These are phyloP conservation scores for Arenaria interpres DNA, from an alignment of 2,113 vertebrate species.

Conservation along the genomic window DNA sequence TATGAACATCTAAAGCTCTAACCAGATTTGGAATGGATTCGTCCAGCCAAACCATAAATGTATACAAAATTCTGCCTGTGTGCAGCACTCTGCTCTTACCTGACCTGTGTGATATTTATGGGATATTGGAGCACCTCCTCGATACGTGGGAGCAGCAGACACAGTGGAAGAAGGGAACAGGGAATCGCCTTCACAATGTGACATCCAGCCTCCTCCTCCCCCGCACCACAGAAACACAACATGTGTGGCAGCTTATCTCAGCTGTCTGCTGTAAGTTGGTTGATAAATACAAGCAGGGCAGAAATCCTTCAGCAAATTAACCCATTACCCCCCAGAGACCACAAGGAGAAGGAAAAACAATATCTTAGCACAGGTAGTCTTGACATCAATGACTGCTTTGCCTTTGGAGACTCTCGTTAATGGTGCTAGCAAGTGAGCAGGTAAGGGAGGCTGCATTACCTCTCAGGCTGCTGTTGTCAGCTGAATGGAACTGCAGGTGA, in stretches of 20 bases:
- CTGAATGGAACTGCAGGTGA: not conserved
- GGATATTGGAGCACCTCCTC: not conserved
- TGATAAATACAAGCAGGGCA: not conserved
- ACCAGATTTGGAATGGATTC: not conserved
- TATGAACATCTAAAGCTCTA: not conserved
- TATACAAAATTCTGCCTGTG: not conserved
- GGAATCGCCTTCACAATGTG: not conserved
- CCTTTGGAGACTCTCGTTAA: not conserved
- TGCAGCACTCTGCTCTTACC: not conserved
- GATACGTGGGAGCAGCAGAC: not conserved
- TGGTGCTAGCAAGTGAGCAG: slow-evolving; percentile 8
- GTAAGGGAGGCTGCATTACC: not conserved
- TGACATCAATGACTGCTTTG: not conserved
- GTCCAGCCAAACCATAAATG: not conserved
- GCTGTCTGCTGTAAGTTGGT: not conserved
- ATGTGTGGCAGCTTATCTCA: not conserved
- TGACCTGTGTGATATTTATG: not conserved
- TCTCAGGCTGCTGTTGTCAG: not conserved
- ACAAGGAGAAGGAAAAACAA: not conserved
- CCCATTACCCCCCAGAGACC: not conserved
- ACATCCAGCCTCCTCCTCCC: not conserved
- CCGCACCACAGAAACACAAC: not conserved
- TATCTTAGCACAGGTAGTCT: not conserved
- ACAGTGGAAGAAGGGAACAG: not conserved
- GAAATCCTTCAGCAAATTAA: slow-evolving; percentile 15